Evolutionary conservation across 2,888 invertebrate genomes (phyloP), one percentile per base, ranked within the genome.

Genomic region (Nemoura dubitans): DNA sequence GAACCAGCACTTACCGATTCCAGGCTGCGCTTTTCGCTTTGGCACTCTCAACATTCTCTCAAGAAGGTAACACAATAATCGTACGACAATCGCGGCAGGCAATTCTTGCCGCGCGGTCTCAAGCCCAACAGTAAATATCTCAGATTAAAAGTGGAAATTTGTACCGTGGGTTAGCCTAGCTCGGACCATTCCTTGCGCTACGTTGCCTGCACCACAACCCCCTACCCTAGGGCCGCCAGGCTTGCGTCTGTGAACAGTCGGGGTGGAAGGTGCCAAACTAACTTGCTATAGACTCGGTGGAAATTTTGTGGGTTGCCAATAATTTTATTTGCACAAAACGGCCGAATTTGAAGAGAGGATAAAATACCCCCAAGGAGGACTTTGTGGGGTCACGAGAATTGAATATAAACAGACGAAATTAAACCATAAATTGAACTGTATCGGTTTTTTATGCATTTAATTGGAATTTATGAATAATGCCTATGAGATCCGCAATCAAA

Each of bases 71-170:
- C 84, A 84, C 28, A 81, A 30, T n/a, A 30, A 76, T 43, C 16
- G 84, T 6, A 59, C 59, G 21, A 59, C 6, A 59, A 59, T 10
- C 21, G 14, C 21, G 59, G 2, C 10, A 16, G 36, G 3, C 59
- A 59, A 59, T 59, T 21, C 6, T 59, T 59, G 10, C 16, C 59
- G 16, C 59, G 59, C 3, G 14, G 1, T 21, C 16, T 21, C 14
- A 21, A 59, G 59, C 59, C 10, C 83, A 86, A 82, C 43, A 87
- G 80, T 82, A 87, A 87, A 87, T 87, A 87, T 87, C 87, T 87
- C 87, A 87, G 87, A 87, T 84, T 42, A 30, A 59, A 29, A 28
- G 16, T 21, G 30, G 84, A 25, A 76, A 26, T 84, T 84, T 59
- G 59, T 84, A 42, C 43, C 43, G 42, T n/a, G 43, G 84, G 59